phyloP scores from a whole-genome alignment of 2,888 invertebrate genomes.

The Apeira syringaria region DNA sequence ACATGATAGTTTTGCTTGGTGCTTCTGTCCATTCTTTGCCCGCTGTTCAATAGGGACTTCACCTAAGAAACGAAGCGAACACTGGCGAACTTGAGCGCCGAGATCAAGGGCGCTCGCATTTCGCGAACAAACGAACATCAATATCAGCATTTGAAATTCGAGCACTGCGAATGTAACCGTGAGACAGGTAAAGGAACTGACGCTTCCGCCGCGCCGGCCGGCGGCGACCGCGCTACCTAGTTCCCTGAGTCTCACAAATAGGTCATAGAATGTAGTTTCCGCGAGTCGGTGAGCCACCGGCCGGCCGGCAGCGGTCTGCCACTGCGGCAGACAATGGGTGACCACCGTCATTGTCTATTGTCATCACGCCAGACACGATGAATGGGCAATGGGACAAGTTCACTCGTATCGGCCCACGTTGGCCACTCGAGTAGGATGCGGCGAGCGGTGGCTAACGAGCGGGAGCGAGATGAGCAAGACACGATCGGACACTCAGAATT shows the following conservation, averaged over 20 bases:
- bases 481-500: constrained; percentile 66
- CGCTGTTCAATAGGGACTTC: too few species aligned
- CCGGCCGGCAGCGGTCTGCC: too few species aligned
- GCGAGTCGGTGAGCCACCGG: constrained; percentile 51
- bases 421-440: constrained; percentile 43
- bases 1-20: too few species aligned
- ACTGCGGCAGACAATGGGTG: constrained; percentile 60
- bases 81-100: constrained; percentile 28
- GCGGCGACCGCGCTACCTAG: constrained; percentile 38
- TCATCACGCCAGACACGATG: constrained; percentile 60
- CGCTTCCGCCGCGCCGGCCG: constrained; percentile 44
- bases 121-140: constrained; percentile 3
- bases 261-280: constrained; percentile 58
- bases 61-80: too few species aligned
- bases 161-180: constrained; percentile 27
- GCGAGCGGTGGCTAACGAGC: constrained; percentile 32
- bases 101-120: constrained; percentile 29
- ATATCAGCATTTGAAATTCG: constrained; percentile 22
- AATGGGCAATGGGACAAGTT: constrained; percentile 78
- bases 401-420: constrained; percentile 61
- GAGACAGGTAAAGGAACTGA: constrained; percentile 41
- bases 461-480: constrained; percentile 40
- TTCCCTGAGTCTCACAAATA: constrained; percentile 54
- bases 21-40: too few species aligned
- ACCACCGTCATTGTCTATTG: constrained; percentile 69